phyloP scores from a whole-genome alignment of 2,888 invertebrate genomes.

The Sthenelais limicola region DNA sequence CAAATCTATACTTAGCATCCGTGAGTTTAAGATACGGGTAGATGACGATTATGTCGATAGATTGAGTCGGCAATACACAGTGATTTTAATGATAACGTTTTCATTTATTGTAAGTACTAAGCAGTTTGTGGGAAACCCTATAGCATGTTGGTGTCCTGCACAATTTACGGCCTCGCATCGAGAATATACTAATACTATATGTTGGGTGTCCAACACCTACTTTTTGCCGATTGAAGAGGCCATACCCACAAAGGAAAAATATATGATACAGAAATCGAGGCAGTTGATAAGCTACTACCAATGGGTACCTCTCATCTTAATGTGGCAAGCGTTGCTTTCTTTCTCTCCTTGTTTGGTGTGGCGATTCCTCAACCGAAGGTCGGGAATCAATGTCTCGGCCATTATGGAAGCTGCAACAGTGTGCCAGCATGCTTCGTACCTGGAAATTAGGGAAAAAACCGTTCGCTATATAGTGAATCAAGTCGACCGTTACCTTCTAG shows the following conservation, averaged over 20 bases:
- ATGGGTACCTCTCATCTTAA: slow-evolving; percentile 56
- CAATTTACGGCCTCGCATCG: slow-evolving; percentile 54
- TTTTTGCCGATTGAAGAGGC: slow-evolving; percentile 51
- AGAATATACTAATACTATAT: slow-evolving; percentile 55
- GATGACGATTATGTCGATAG: slow-evolving; percentile 56
- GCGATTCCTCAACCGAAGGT: slow-evolving; percentile 54
- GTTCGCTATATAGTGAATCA: slow-evolving; percentile 73
- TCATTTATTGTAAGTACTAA: slow-evolving; percentile 55
- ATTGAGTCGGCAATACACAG: slow-evolving; percentile 54
- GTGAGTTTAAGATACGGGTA: slow-evolving; percentile 54
- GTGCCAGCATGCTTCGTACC: slow-evolving; percentile 54
- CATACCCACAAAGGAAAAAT: slow-evolving; percentile 48
- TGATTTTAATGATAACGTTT: slow-evolving; percentile 54
- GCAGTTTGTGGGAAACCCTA: slow-evolving; percentile 55
- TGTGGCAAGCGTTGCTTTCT: slow-evolving; percentile 54
- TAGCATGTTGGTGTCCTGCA: slow-evolving; percentile 55
- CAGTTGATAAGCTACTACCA: slow-evolving; percentile 54
- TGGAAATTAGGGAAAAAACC: slow-evolving; percentile 59
- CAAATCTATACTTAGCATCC: slow-evolving; percentile 53
- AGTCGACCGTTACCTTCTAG: slow-evolving; percentile 73
- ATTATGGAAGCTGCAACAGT: slow-evolving; percentile 55
- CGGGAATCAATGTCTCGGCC: slow-evolving; percentile 54
- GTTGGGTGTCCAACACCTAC: slow-evolving; percentile 57
- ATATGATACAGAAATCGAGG: slow-evolving; percentile 42
- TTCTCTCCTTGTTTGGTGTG: slow-evolving; percentile 55